phyloP scores from a whole-genome alignment of 2,797 vertebrate genomes.

The Anisognathus igniventris region DNA sequence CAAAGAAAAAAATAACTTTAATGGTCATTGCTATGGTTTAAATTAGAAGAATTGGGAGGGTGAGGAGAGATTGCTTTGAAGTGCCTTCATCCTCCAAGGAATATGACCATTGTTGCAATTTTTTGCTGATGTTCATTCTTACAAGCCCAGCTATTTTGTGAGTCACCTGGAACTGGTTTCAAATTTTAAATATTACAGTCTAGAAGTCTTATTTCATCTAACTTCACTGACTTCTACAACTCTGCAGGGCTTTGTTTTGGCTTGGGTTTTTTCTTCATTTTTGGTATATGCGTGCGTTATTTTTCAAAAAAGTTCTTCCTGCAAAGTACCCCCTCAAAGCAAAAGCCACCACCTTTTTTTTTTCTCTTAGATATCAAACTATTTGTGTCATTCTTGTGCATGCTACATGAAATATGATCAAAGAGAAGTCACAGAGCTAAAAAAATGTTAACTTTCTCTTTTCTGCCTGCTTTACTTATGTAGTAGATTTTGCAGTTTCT shows the following conservation, averaged over 20 bases:
- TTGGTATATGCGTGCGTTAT: not conserved
- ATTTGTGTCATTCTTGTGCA: not conserved
- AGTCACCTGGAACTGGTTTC: not conserved
- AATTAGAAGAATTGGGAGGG: slow-evolving; percentile 9
- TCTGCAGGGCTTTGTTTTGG: not conserved
- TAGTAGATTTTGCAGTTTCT: slow-evolving; percentile 9
- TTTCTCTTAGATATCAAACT: not conserved
- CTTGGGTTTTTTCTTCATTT: not conserved
- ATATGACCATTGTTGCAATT: not conserved
- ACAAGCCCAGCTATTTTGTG: not conserved
- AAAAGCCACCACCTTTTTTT: fast-evolving
- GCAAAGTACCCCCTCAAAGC: not conserved
- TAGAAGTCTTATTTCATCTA: not conserved
- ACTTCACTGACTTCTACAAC: not conserved
- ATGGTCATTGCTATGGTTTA: not conserved
- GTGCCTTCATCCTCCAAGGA: not conserved
- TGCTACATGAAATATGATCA: not conserved
- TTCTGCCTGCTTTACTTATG: not conserved
- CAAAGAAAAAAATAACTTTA: slow-evolving; percentile 17
- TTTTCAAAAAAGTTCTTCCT: not conserved
- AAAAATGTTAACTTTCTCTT: not conserved
- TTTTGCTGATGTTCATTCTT: slow-evolving; percentile 7
- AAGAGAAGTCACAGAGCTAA: not conserved
- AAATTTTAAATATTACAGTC: not conserved
- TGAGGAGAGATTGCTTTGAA: not conserved